Conservation (phyloP, 2,113 vertebrate species). For the Centropus unirufus region DNA sequence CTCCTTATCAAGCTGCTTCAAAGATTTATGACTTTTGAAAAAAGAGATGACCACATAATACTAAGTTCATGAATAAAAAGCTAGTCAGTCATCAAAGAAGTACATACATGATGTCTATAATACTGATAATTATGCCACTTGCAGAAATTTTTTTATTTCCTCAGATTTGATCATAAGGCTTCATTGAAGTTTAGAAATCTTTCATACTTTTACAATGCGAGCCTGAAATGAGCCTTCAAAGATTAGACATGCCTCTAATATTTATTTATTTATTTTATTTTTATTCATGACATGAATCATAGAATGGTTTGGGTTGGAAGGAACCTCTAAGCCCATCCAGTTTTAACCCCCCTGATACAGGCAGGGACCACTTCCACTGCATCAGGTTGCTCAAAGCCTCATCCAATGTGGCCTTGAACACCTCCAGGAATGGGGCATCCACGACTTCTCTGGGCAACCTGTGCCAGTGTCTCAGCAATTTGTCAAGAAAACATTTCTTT, state of each 20-base stretch:
- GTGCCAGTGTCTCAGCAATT: too few relatives aligned
- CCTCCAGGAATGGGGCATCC: too few relatives aligned
- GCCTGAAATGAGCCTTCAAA: not conserved
- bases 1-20: conserved; percentile 28
- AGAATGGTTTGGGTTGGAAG: too few relatives aligned
- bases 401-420: too few relatives aligned
- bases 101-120: not conserved
- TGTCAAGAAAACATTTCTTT: too few relatives aligned
- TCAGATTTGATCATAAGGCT: not conserved
- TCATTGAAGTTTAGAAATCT: not conserved
- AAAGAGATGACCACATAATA: conserved; percentile 7
- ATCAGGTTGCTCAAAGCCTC: too few relatives aligned
- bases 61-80: not conserved
- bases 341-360: too few relatives aligned
- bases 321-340: too few relatives aligned
- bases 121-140: not conserved
- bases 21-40: conserved; percentile 32
- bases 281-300: too few relatives aligned
- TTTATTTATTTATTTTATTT: too few relatives aligned
- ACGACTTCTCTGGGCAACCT: too few relatives aligned
- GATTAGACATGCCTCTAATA: not conserved
- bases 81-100: not conserved
- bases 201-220: not conserved
- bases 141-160: not conserved
- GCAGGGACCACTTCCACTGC: too few relatives aligned